These are phyloP conservation scores for Malurus alboscapulatus DNA, from an alignment of 2,113 vertebrate species.

Conservation along the genomic window DNA sequence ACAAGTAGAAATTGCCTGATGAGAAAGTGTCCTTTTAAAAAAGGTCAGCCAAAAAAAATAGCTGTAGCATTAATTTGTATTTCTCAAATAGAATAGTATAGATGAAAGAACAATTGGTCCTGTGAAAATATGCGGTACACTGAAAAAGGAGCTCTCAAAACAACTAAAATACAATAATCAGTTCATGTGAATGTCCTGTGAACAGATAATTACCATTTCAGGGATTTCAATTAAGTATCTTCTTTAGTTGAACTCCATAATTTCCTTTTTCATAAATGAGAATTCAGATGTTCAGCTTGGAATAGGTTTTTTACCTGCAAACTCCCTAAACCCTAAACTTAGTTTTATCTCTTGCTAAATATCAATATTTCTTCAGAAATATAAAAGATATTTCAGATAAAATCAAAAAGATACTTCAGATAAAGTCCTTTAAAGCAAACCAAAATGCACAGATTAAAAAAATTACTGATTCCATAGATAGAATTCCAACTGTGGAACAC, in stretches of 20 bases:
- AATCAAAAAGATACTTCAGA: not conserved
- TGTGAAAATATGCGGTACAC: accelerated
- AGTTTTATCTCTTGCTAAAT: not conserved
- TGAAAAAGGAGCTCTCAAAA: not conserved
- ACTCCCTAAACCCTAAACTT: not conserved
- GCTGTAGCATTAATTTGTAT: not conserved
- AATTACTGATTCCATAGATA: not conserved
- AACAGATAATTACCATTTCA: not conserved
- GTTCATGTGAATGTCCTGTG: not conserved
- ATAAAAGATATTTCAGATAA: not conserved
- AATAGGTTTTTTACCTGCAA: not conserved
- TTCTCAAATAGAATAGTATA: not conserved
- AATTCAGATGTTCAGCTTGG: not conserved
- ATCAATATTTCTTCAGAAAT: not conserved
- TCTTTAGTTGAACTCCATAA: not conserved
- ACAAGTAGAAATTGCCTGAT: not conserved
- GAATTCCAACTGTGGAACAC: not conserved
- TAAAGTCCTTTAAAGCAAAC: not conserved
- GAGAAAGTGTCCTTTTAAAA: not conserved
- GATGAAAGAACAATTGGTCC: not conserved
- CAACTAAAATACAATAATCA: not conserved
- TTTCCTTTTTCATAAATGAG: not conserved
- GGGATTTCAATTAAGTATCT: not conserved
- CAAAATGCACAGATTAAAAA: not conserved
- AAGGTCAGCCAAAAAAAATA: not conserved